Evolutionary conservation across 2,888 invertebrate species (phyloP), one percentile per base, ranked within the genome.

Genomic region (Lasiommata megera): DNA sequence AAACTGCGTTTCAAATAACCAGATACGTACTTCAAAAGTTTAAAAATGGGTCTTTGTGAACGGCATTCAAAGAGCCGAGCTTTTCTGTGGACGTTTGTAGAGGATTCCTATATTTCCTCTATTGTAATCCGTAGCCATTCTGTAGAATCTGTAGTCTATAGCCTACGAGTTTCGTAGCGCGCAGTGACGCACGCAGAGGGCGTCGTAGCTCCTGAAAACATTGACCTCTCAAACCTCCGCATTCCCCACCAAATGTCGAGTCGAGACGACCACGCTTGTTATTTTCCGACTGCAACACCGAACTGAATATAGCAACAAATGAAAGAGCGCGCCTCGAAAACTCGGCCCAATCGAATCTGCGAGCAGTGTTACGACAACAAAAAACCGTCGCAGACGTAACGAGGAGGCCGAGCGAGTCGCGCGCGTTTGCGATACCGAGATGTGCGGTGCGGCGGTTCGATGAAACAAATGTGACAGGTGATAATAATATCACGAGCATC

Each of bases 121-220:
- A 52, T 52, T 41, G 52, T 52, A 40, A 14, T 17, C 31, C 46
- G 46, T 46, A 46, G 46, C 46, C 0, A 31, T 11, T 29, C 29
- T 46, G 46, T 46, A 46, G 46, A 31, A 16, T 51, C 40, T 34
- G 82, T 78, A 61, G 58, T 67, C 62, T 80, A 84, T 83, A 83
- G 84, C 76, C 88, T 88, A 88, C 87, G 84, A 80, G 76, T 69
- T 78, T 76, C 82, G 85, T 82, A 84, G 85, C 81, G 72, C 67
- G 63, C 75, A 73, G 69, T 81, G 84, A 80, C 85, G 84, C 84
- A 85, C 79, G 77, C 76, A 72, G 67, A 72, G 79, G 78, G 78
- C 79, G 80, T 74, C 82, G 83, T 79, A 80, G 84, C 77, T 77
- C 75, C 76, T 76, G 70, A 74, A 76, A 72, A 79, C 80, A 76